Evolutionary conservation across 2,888 invertebrate species (phyloP).

Genomic region (Parthenolecanium corni): DNA sequence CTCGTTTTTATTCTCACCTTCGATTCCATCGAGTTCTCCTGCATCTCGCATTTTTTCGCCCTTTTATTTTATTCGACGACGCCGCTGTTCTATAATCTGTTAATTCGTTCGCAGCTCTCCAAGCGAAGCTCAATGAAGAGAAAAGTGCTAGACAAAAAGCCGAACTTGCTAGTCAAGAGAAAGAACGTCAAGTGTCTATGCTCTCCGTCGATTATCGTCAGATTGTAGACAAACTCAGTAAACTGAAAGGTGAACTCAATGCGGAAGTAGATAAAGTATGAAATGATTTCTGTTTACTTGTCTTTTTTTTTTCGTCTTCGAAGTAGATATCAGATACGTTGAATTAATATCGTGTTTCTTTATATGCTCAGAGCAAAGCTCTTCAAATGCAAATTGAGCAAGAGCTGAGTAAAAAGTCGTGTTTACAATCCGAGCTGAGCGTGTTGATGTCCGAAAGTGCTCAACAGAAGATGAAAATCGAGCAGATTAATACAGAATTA

Average conservation of each 20-base stretch:
- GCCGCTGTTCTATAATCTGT: too few relatives aligned
- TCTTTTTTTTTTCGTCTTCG: neutral
- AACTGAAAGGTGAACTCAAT: conserved; percentile 80
- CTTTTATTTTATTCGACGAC: too few relatives aligned
- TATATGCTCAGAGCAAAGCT: conserved; percentile 51
- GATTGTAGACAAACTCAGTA: conserved; percentile 77
- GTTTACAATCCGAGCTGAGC: conserved; percentile 70
- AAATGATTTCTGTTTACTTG: neutral
- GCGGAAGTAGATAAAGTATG: conserved; percentile 71
- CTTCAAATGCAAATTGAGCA: conserved; percentile 80
- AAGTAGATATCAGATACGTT: neutral
- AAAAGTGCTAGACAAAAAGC: conserved; percentile 74
- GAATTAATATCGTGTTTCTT: neutral
- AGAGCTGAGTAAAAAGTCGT: conserved; percentile 73
- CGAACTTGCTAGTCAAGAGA: conserved; percentile 77
- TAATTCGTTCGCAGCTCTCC: conserved; percentile 43
- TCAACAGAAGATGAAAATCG: conserved; percentile 58
- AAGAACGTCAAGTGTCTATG: conserved; percentile 89
- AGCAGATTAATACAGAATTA: conserved; percentile 58
- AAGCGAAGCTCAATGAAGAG: conserved; percentile 84
- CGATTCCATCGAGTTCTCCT: too few relatives aligned
- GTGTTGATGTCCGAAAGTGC: conserved; percentile 58
- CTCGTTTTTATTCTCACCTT: too few relatives aligned
- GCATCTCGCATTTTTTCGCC: too few relatives aligned
- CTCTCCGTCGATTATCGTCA: conserved; percentile 89